Base-by-base conservation (phyloP, 2,888 invertebrate genomes). In the Drosophila setosimentum region DNA sequence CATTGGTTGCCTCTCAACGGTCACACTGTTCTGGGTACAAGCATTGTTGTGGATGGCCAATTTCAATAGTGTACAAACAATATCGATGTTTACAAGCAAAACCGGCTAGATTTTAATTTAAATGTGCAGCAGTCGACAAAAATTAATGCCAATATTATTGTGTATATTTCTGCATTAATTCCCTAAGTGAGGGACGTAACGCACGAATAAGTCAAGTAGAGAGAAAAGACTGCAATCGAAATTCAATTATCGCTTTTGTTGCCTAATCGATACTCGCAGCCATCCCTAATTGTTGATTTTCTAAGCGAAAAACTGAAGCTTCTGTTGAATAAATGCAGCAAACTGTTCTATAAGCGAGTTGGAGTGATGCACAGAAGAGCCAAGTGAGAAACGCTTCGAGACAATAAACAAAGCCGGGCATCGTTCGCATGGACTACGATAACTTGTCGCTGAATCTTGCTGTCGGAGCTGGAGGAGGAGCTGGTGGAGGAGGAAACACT, bases 261-360 rank as follows among this genome's bases (percentile, higher is more conserved):
- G 27, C 48, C 32, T 58, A 77, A 76, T 76, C 72, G 78, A 80
- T 72, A 63, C 32, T 58, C 10, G 30, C 18, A 33, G 57, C 37
- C 78, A 78, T 77, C 78, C 73, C 68, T 78, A 80, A 77, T 85
- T 85, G 88, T 89, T 85, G 89, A 89, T 87, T 84, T 84, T 82
- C 64, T 74, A 10, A 69, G 82, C 67, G 86, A 70, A 74, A 85
- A 85, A 87, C 54, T 73, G 40, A 24, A 64, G 48, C 64, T 58
- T 66, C 33, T 54, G 21, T 40, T 29, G 16, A 40, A 42, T 48
- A 64, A 72, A 72, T 80, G 61, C 58, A 45, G n/a, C 27, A 30
- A 2, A 49, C 21, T 18, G 18, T 49, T 54, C n/a, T 32, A n/a
- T 53, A 65, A 65, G 33, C 5, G 33, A 48, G 3, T n/a, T 37